phyloP scores from a whole-genome alignment of 2,888 invertebrate genomes.

The Stratiomys singularior region DNA sequence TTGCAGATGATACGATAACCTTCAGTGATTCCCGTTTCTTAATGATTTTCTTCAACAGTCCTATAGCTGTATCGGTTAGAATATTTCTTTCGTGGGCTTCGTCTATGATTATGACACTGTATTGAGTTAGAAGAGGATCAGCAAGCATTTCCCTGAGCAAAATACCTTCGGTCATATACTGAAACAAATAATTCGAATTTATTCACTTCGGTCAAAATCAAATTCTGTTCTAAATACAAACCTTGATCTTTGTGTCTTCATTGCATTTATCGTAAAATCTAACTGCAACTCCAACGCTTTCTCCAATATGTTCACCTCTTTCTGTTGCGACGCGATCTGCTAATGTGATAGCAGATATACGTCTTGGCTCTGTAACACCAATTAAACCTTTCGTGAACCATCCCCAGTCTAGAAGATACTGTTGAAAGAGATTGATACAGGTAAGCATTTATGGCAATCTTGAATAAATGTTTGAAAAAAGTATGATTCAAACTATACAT shows the following conservation, averaged over 20 bases:
- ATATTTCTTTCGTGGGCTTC: slow-evolving; percentile 96
- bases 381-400: slow-evolving; percentile 83
- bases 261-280: slow-evolving; percentile 77
- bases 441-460: too few species aligned
- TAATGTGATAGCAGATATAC: slow-evolving; percentile 89
- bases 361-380: slow-evolving; percentile 91
- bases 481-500: too few species aligned
- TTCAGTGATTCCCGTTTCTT: slow-evolving; percentile 84
- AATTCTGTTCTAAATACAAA: slow-evolving; percentile 59
- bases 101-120: slow-evolving; percentile 88
- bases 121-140: slow-evolving; percentile 90
- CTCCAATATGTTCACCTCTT: slow-evolving; percentile 79
- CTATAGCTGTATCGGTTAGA: slow-evolving; percentile 93
- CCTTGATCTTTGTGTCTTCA: slow-evolving; percentile 77
- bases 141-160: slow-evolving; percentile 93
- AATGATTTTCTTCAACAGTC: slow-evolving; percentile 90
- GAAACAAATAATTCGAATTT: slow-evolving; percentile 50
- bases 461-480: too few species aligned
- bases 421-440: too few species aligned
- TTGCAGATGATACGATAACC: slow-evolving; percentile 93
- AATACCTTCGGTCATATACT: slow-evolving; percentile 98
- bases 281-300: slow-evolving; percentile 86
- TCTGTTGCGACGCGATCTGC: slow-evolving; percentile 92
- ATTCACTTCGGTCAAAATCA: background rate
- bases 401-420: slow-evolving; percentile 91